Conservation (phyloP, 2,797 vertebrate genomes). For the Taenioides sp. region DNA sequence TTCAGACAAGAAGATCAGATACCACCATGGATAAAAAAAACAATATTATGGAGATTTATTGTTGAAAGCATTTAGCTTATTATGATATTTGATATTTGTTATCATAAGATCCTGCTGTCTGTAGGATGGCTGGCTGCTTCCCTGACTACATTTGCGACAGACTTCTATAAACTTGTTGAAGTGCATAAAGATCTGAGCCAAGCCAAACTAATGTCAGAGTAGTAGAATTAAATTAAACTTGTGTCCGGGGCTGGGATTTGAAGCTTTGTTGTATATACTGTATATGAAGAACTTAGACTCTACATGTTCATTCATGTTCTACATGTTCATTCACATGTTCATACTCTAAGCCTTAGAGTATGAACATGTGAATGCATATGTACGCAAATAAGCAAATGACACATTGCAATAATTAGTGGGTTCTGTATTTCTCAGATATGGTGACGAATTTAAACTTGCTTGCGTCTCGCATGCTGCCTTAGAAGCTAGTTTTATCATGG, state of each 20-base stretch:
- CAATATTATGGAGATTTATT: constrained; percentile 29
- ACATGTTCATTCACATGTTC: no score
- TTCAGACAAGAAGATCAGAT: constrained; percentile 26
- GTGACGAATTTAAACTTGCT: not conserved
- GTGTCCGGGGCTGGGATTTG: not conserved
- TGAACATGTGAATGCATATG: not conserved
- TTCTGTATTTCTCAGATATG: not conserved
- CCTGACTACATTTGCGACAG: constrained; percentile 12
- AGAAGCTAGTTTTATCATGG: not conserved
- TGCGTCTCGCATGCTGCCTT: not conserved
- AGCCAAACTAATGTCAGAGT: not conserved
- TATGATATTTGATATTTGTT: constrained; percentile 41
- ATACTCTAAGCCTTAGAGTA: no score
- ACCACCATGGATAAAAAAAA: constrained; percentile 36
- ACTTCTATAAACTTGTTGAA: not conserved
- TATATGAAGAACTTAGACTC: no score
- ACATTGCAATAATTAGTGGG: not conserved
- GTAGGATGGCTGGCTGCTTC: constrained; percentile 29
- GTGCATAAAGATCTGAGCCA: constrained; percentile 17
- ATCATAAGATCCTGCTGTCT: constrained; percentile 30
- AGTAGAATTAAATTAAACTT: not conserved
- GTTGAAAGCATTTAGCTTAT: constrained; percentile 17
- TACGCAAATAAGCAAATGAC: not conserved
- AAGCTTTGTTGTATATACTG: not conserved
- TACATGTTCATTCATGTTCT: no score